A percentile compares a stretch with the other conserved stretches of the same genome.
phyloP scores from a whole-genome alignment of 2,113 vertebrate species.

The Engystomops pustulosus region DNA sequence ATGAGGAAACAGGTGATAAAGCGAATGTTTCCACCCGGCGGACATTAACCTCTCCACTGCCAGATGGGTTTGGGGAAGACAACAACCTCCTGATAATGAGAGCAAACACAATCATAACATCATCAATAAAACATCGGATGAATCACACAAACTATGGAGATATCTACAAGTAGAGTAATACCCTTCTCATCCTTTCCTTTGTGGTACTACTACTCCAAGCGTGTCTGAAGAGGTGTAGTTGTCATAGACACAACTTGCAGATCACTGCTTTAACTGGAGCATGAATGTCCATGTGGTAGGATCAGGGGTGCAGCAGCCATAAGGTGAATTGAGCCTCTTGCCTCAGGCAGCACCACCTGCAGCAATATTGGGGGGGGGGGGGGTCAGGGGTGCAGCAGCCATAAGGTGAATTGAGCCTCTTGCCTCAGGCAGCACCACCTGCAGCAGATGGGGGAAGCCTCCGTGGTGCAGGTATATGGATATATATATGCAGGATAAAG shows the following conservation, averaged over 20 bases:
- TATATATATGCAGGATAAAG: no score
- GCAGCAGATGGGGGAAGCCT: no score
- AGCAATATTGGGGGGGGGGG: no score
- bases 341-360: no score
- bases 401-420: no score
- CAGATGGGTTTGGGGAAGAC: neutral
- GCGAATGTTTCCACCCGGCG: conserved; percentile 7
- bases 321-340: no score
- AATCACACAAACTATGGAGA: neutral
- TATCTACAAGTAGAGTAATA: neutral
- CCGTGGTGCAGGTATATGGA: no score
- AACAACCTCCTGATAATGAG: neutral
- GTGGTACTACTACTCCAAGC: neutral
- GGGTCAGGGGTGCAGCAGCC: no score
- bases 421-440: no score
- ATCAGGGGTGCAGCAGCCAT: no score
- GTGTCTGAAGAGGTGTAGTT: neutral
- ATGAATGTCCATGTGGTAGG: no score
- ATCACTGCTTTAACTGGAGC: neutral
- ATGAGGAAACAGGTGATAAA: conserved; percentile 25
- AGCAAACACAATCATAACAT: neutral
- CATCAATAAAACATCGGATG: neutral
- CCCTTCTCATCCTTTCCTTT: neutral
- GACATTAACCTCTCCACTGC: conserved; percentile 46
- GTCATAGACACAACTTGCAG: no score